A percentile compares a stretch with the other conserved stretches of the same genome.
Evolutionary conservation across 2,888 invertebrate genomes (phyloP).

Genomic region (Lissonota sp.): DNA sequence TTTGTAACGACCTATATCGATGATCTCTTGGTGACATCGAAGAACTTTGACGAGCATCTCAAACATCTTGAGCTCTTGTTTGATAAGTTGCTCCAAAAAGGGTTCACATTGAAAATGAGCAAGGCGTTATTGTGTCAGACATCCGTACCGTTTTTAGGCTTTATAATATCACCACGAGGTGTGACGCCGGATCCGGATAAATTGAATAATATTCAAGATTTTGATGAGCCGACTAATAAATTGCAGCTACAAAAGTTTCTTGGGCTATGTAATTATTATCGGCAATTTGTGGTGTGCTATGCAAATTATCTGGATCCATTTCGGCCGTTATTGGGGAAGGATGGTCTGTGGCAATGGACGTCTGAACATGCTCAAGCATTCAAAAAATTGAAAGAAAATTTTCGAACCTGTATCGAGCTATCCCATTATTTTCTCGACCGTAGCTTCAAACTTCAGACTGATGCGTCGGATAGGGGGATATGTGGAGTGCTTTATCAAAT

Average conservation of each 20-base stretch:
- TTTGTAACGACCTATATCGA: conserved; percentile 73
- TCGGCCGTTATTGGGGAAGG: conserved; percentile 43
- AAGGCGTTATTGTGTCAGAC: conserved; percentile 66
- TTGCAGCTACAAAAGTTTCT: conserved; percentile 69
- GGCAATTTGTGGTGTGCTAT: conserved; percentile 44
- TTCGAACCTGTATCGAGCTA: conserved; percentile 44
- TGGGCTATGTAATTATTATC: conserved; percentile 59
- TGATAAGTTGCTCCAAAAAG: conserved; percentile 56
- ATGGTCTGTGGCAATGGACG: conserved; percentile 56
- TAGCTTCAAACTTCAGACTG: conserved; percentile 60
- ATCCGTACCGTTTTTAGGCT: conserved; percentile 55
- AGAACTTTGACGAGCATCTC: conserved; percentile 68
- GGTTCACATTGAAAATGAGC: conserved; percentile 69
- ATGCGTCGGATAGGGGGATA: conserved; percentile 24
- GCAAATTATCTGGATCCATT: conserved; percentile 56
- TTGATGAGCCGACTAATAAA: conserved; percentile 65
- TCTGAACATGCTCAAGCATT: conserved; percentile 50
- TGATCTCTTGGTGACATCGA: conserved; percentile 73
- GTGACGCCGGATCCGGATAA: conserved; percentile 51
- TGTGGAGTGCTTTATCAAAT: background rate
- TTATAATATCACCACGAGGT: conserved; percentile 37
- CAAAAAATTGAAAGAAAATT: conserved; percentile 47
- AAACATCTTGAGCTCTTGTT: conserved; percentile 68
- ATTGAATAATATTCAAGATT: conserved; percentile 66
- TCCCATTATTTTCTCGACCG: conserved; percentile 38